phyloP scores from a whole-genome alignment of 2,888 invertebrate genomes.

The Phytoseiulus persimilis region DNA sequence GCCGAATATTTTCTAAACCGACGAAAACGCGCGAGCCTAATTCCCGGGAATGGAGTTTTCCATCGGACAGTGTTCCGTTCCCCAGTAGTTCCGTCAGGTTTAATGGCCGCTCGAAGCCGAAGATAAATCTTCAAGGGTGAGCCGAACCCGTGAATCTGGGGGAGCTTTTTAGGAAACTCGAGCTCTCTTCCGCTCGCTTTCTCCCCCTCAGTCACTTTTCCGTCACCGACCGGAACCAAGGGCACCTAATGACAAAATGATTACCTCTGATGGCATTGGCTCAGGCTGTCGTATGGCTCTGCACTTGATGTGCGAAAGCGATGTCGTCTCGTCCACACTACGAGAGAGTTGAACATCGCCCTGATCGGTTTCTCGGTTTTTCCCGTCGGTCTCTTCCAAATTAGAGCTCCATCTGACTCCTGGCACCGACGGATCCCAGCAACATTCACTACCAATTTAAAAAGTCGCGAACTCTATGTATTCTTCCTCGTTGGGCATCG shows the following conservation, averaged over 20 bases:
- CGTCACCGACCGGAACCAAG: neutral
- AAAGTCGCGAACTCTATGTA: neutral
- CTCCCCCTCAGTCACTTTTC: neutral
- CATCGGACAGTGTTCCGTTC: neutral
- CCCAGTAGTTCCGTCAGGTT: neutral
- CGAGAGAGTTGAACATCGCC: neutral
- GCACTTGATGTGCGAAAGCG: neutral
- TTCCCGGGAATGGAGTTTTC: neutral
- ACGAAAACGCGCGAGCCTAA: neutral
- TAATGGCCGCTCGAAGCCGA: neutral
- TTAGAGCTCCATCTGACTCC: neutral
- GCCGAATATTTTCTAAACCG: neutral
- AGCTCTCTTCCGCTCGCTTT: neutral
- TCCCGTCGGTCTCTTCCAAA: neutral
- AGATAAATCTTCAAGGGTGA: neutral
- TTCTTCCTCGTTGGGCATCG: too few species aligned
- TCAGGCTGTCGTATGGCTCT: neutral
- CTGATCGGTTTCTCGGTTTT: neutral
- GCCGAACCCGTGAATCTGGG: neutral
- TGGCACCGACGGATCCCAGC: neutral
- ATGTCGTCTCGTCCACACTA: neutral
- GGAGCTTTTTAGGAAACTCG: neutral
- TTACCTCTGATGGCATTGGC: slow-evolving; percentile 36
- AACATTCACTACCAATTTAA: neutral
- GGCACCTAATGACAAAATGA: slow-evolving; percentile 39